Conservation (phyloP, 2,888 invertebrate species). For the Lasioglossum figueresi region DNA sequence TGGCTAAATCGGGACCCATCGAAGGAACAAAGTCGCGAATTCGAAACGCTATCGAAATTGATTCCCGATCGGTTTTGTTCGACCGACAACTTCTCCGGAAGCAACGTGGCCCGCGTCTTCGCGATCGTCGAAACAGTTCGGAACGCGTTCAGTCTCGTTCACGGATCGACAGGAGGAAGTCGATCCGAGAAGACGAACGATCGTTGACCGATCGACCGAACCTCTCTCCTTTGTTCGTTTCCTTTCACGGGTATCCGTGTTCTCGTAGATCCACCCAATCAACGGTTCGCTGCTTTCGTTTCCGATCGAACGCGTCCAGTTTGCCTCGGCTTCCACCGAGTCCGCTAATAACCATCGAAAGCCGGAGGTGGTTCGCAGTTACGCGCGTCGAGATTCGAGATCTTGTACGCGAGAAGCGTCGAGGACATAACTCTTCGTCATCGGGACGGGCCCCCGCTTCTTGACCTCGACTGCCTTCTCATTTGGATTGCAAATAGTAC, state of each 20-base stretch:
- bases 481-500: slow-evolving; percentile 69
- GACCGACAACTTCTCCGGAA: not conserved
- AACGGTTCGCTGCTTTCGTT: slow-evolving; percentile 6
- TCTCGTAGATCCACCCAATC: slow-evolving; percentile 1
- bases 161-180: not conserved
- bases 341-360: not conserved
- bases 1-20: slow-evolving; percentile 63
- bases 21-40: slow-evolving; percentile 13
- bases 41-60: slow-evolving; percentile 32
- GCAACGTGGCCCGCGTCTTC: not conserved
- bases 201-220: not conserved
- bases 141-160: slow-evolving; percentile 3
- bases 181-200: not conserved
- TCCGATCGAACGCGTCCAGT: not conserved
- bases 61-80: slow-evolving; percentile 11
- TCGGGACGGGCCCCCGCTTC: slow-evolving; percentile 58
- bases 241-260: slow-evolving; percentile 1
- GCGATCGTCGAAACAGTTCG: not conserved
- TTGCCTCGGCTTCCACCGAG: not conserved
- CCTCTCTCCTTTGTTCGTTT: slow-evolving; percentile 4
- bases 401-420: slow-evolving; percentile 36
- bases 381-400: slow-evolving; percentile 10
- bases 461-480: slow-evolving; percentile 64
- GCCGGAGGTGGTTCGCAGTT: not conserved
- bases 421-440: slow-evolving; percentile 50